Evolutionary conservation across 2,888 invertebrate genomes (phyloP).

Genomic region (Odontocerum albicorne): DNA sequence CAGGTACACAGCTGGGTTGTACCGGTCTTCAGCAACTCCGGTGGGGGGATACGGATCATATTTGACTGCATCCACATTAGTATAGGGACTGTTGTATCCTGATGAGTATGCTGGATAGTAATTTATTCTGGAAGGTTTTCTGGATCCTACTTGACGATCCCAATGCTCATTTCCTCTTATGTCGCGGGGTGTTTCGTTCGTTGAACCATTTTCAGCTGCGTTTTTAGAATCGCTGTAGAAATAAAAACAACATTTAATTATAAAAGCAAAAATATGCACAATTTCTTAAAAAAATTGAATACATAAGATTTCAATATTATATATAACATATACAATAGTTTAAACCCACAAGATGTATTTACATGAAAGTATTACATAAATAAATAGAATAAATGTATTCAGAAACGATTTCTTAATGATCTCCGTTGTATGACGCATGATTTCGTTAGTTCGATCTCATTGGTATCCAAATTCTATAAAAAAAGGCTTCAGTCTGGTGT

Average conservation of each 20-base stretch:
- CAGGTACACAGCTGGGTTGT: constrained; percentile 56
- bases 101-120: constrained; percentile 20
- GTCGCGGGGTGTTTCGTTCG: constrained; percentile 17
- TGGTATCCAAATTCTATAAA: too few relatives aligned
- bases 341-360: too few relatives aligned
- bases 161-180: constrained; percentile 10
- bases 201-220: background rate
- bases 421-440: too few relatives aligned
- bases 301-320: too few relatives aligned
- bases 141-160: background rate
- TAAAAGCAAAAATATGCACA: too few relatives aligned
- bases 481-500: too few relatives aligned
- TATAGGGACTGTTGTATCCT: constrained; percentile 32
- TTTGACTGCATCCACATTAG: constrained; percentile 47
- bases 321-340: too few relatives aligned
- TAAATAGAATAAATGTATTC: too few relatives aligned
- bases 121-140: background rate
- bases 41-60: constrained; percentile 50
- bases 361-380: too few relatives aligned
- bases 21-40: constrained; percentile 55
- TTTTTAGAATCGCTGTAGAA: background rate
- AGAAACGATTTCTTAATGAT: too few relatives aligned
- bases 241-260: constrained; percentile 1
- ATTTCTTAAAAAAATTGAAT: too few relatives aligned
- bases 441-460: too few relatives aligned